A percentile compares a stretch with the other conserved stretches of the same genome.
phyloP scores from a whole-genome alignment of 2,797 vertebrate species.

The Squalus acanthias region DNA sequence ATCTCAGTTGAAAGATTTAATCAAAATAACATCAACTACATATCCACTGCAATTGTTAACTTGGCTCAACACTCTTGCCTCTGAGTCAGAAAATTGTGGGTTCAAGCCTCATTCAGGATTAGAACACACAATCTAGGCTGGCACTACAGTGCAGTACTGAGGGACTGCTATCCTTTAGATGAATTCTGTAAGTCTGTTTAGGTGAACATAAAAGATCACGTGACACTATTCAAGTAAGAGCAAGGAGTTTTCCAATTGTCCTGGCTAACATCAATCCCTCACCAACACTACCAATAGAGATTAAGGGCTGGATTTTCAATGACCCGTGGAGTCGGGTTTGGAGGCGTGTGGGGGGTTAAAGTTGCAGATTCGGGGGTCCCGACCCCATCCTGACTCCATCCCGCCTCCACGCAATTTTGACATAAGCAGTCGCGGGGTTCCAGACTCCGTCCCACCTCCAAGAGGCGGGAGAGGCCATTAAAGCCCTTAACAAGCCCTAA shows the following conservation, averaged over 20 bases:
- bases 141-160: not conserved
- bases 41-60: not conserved
- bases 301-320: not conserved
- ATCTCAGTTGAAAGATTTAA: not conserved
- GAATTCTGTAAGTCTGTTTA: not conserved
- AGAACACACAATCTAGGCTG: not conserved
- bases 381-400: no score
- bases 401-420: no score
- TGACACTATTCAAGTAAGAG: not conserved
- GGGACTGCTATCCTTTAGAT: not conserved
- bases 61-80: not conserved
- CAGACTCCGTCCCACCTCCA: no score
- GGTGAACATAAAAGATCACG: not conserved
- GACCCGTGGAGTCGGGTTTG: no score
- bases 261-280: not conserved
- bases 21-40: no score
- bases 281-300: not conserved
- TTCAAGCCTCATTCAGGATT: not conserved
- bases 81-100: not conserved
- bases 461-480: no score
- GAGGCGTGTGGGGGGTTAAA: no score
- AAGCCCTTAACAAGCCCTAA: no score
- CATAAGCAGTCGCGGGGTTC: no score
- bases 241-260: not conserved
- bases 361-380: no score